Evolutionary conservation across 2,797 vertebrate species (phyloP), one percentile per base, ranked within the genome.

Genomic region (Protonibea diacanthus): DNA sequence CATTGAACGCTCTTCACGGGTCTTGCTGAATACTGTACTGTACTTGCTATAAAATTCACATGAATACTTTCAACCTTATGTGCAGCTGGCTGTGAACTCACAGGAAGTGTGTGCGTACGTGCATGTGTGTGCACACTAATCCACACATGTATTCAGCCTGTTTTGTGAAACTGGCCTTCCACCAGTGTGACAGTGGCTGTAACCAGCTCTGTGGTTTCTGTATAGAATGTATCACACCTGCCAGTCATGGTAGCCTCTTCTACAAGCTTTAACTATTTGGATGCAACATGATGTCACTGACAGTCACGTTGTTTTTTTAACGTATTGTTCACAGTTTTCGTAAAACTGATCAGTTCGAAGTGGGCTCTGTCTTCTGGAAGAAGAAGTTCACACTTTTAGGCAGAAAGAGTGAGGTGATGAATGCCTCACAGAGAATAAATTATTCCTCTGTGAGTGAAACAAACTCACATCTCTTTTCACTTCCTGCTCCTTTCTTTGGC

Each of bases 121-220:
- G 76, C 13, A 18, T 64, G 65, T 55, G 12, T 4, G 25, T 18
- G 48, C 21, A 0, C 38, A 62, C 51, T 42, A 56, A 69, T 78
- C 63, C 61, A 70, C 81, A 79, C 65, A 59, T 71, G 74, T 59
- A 57, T 45, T 53, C 5, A 20, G 62, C 47, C 33, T 81, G 73
- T 74, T 85, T 69, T 86, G 77, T 93, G 93, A 94, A 94, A 94
- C 92, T 84, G 80, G 78, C 80, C 86, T 74, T 84, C 80, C 70
- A 84, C 59, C 65, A 87, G 84, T 75, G 81, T 92, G 80, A 91
- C 86, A 88, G 83, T 29, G 75, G 71, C 78, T 85, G 79, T 75
- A 88, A 91, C 86, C 89, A 89, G 76, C 71, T 87, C 73, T 95
- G 92, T 92, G 93, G 93, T 95, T 95, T 95, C 73, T 82, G 44